Evolutionary conservation across 2,797 vertebrate species (phyloP), one percentile per base, ranked within the genome.

Genomic region (Dendrocincla fuliginosa): DNA sequence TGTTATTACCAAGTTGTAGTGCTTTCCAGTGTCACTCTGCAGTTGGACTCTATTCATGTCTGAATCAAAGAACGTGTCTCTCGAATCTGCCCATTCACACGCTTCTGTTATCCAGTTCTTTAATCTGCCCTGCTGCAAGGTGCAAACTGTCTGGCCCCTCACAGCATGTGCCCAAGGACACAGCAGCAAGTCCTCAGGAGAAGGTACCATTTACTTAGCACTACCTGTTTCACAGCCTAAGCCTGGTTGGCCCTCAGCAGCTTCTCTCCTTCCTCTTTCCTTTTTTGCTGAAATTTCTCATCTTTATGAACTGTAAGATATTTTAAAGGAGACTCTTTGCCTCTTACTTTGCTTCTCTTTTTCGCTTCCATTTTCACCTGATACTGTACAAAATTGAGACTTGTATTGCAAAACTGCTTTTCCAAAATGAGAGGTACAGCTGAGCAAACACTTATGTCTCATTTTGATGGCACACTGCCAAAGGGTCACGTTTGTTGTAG

Each of bases 401-500:
- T 10, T 46, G 33, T 50, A 28, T 27, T 46, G 39, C 32, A 75
- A 69, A 89, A 59, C 16, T 49, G 18, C 18, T 65, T 73, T 86
- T 87, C 50, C 28, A 50, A 87, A 87, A 55, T 1, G 5, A 71
- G 53, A 90, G 28, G 49, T 67, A 50, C 18, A 82, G 70, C 46
- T 3, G 2, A 87, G 47, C 6, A 55, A 87, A 55, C 57, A 42
- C 47, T 50, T 67, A 46, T 33, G 73, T 73, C 28, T 22, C 6
- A 0, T 79, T 84, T 86, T 46, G 37, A 55, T 0, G 2, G 37
- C 53, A 35, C 0, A 0, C 22, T 63, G 59, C 55, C 75, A 65
- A 80, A 89, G 46, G 49, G 24, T 19, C 0, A 0, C 23, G 27
- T 64, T 16, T 80, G n/a, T 1, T 3, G 56, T 33, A 64, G 79